Base-by-base conservation (phyloP, 2,888 invertebrate genomes). In the Osmoderma eremita region DNA sequence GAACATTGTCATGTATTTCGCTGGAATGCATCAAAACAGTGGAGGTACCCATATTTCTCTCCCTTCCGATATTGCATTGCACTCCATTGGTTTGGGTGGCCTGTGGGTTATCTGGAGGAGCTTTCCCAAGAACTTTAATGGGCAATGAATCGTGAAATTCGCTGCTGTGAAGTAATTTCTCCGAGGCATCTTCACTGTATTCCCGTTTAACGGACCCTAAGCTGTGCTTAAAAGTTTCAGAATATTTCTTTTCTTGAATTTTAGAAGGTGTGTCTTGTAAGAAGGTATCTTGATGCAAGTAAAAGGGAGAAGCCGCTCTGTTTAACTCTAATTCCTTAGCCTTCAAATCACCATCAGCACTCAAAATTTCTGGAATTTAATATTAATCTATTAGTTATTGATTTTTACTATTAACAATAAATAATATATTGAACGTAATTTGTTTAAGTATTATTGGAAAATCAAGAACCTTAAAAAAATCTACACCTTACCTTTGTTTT, bases 121-220 rank as follows among this genome's bases (percentile, higher is more conserved):
- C 15, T 54, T 61, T 42, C 75, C 41, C 15, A 10, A 17, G 10
- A 61, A 61, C 17, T 15, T 48, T 61, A 24, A 61, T 30, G 22
- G 75, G 71, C 50, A 84, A 80, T 49, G 82, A 77, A 72, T 87
- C 86, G 73, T 86, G 86, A 70, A 85, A 84, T 75, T 87, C 86
- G 39, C 86, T 83, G n/a, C 84, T 83, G 75, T 86, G 84, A 67
- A 83, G 71, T 67, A 86, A 77, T 67, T 77, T 79, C 3, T 77
- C 70, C 45, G 20, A 45, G 13, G 18, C 39, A 17, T 42, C 36
- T 51, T 45, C 10, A 36, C 58, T 13, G 48, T 61, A 38, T 53
- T 20, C 13, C 58, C 48, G 20, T 68, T 63, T 39, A 41, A 63
- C 41, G 39, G 36, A 45, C 41, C 62, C 53, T 1, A 66, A 48